Percentiles rank a stretch among this genome's conserved stretches.
These are phyloP conservation scores for Protobothrops flavoviridis DNA, from an alignment of 2,113 vertebrate species.

Conservation along the genomic window DNA sequence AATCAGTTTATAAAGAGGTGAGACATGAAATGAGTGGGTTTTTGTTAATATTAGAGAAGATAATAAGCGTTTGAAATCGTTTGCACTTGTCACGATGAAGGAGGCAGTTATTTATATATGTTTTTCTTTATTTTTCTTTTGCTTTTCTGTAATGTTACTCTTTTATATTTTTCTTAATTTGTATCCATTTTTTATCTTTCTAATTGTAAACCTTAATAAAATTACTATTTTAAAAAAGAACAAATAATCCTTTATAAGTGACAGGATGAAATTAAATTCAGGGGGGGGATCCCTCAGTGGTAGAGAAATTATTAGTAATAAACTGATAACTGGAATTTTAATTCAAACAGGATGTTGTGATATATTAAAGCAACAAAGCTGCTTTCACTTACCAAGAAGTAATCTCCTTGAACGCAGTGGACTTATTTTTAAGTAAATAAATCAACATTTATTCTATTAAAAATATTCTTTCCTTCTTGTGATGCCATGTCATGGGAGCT, in stretches of 20 bases:
- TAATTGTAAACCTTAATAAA: background rate
- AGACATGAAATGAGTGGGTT: too few species aligned
- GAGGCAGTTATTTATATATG: too few species aligned
- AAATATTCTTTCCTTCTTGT: slow-evolving; percentile 25
- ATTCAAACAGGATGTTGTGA: slow-evolving; percentile 50
- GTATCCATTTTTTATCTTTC: background rate
- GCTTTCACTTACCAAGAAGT: background rate
- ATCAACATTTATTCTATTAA: background rate
- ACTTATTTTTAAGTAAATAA: background rate
- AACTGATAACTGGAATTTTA: slow-evolving; percentile 58
- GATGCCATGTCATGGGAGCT: slow-evolving; percentile 59
- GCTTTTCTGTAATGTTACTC: too few species aligned
- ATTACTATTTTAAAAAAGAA: slow-evolving; percentile 5
- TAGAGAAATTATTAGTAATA: slow-evolving; percentile 59
- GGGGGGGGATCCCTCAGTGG: slow-evolving; percentile 17
- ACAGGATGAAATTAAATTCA: slow-evolving; percentile 41
- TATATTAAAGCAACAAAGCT: slow-evolving; percentile 21
- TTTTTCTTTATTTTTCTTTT: too few species aligned
- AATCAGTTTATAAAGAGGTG: too few species aligned
- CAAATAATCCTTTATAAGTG: slow-evolving; percentile 26
- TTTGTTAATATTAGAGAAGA: too few species aligned
- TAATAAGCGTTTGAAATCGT: too few species aligned
- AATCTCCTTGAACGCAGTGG: background rate
- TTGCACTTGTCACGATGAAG: too few species aligned
- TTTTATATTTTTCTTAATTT: background rate